A percentile compares a stretch with the other conserved stretches of the same genome.
These are phyloP conservation scores for Crocodylus rhombifer DNA, from an alignment of 2,797 vertebrate species.

Conservation along the genomic window DNA sequence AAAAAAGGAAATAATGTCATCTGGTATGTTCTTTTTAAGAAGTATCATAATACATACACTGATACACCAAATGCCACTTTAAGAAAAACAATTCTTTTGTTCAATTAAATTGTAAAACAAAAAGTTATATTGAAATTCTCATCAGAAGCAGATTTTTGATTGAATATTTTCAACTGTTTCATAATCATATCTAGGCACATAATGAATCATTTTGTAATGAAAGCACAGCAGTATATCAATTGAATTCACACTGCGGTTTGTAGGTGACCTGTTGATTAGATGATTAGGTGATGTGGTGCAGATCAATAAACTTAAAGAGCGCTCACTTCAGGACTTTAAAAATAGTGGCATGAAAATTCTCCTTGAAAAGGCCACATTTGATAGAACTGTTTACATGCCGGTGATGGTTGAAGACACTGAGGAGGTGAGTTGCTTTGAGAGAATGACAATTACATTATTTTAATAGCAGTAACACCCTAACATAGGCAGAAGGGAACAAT, in stretches of 20 bases:
- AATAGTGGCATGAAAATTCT: conserved; percentile 42
- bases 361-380: conserved; percentile 27
- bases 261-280: conserved; percentile 61
- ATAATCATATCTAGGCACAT: conserved; percentile 54
- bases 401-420: background rate
- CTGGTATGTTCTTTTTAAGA: background rate
- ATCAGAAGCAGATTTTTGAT: conserved; percentile 21
- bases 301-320: conserved; percentile 52
- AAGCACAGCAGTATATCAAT: conserved; percentile 20
- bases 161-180: conserved; percentile 56
- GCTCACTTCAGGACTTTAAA: conserved; percentile 41
- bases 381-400: conserved; percentile 4
- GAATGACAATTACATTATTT: background rate
- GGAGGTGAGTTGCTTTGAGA: background rate
- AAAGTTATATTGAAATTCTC: conserved; percentile 53
- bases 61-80: background rate
- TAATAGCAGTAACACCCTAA: background rate
- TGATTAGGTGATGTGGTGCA: conserved; percentile 10
- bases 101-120: conserved; percentile 56
- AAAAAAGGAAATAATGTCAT: conserved; percentile 63
- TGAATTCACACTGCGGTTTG: conserved; percentile 49
- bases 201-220: conserved; percentile 59
- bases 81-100: background rate
- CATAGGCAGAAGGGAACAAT: background rate
- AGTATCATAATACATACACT: background rate